Conservation (phyloP, 2,113 vertebrate species). For the Microcebus jonahi region DNA sequence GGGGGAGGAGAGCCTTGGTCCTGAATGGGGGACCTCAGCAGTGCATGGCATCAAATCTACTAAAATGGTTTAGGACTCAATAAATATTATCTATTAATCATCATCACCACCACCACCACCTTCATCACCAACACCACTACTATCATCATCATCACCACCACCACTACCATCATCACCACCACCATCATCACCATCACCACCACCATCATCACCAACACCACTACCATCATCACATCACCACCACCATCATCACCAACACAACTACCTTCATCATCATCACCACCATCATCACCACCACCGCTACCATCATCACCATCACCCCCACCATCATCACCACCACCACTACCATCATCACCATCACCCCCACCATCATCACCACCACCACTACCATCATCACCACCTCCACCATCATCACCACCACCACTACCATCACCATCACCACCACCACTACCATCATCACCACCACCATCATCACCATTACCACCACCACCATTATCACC, state of each 20-base stretch:
- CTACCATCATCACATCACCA: too few species aligned
- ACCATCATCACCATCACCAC: not conserved
- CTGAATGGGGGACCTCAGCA: not conserved
- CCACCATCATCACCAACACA: fast-evolving
- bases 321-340: not conserved
- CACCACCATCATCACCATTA: too few species aligned
- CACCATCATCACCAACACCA: not conserved
- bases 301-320: not conserved
- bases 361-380: fast-evolving
- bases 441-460: not conserved
- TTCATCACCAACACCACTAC: fast-evolving
- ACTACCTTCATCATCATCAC: not conserved
- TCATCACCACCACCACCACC: fast-evolving
- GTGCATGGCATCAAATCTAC: not conserved
- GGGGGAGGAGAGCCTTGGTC: not conserved
- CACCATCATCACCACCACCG: not conserved
- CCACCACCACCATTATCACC: not conserved
- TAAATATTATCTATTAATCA: not conserved
- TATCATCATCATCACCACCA: not conserved
- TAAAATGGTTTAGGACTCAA: not conserved
- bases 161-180: not conserved
- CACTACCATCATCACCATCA: too few species aligned
- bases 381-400: not conserved
- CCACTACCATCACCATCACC: not conserved
- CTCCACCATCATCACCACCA: too few species aligned